phyloP scores from a whole-genome alignment of 1,140 invertebrate genomes.

The Drosophila kanapiae region DNA sequence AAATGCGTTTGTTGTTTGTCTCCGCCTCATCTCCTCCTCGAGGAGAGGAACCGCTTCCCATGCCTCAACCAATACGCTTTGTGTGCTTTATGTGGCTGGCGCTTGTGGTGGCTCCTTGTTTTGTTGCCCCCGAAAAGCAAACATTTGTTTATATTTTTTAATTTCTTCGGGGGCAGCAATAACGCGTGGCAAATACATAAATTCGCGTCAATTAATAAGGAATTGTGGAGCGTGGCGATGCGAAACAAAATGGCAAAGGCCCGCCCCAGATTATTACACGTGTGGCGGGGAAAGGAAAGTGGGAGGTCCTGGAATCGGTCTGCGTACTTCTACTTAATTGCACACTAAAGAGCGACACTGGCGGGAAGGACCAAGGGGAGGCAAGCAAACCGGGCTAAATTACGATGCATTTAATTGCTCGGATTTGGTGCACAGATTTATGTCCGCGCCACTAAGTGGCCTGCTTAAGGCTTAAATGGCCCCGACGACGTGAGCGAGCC shows the following conservation, averaged over 20 bases:
- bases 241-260: conserved; percentile 67
- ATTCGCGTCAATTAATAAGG: conserved; percentile 83
- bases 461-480: conserved; percentile 83
- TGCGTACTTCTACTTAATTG: conserved; percentile 80
- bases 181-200: conserved; percentile 82
- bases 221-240: conserved; percentile 72
- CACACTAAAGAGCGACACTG: conserved; percentile 71
- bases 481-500: conserved; percentile 72
- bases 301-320: conserved; percentile 33
- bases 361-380: conserved; percentile 1
- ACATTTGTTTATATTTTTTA: conserved; percentile 81
- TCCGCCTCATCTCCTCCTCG: conserved; percentile 24
- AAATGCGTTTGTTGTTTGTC: conserved; percentile 65
- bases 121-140: conserved; percentile 20
- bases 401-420: conserved; percentile 84
- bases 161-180: conserved; percentile 74
- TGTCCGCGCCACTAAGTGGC: conserved; percentile 80
- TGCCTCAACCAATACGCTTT: conserved; percentile 20
- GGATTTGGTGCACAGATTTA: conserved; percentile 83
- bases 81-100: conserved; percentile 63
- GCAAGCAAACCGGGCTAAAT: conserved; percentile 61
- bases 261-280: conserved; percentile 64
- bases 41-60: background rate
- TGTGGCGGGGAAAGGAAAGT: conserved; percentile 1
- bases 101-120: background rate